Evolutionary conservation across 1,140 invertebrate species (phyloP), one percentile per base, ranked within the genome.

Genomic region (Drosophila cardini): DNA sequence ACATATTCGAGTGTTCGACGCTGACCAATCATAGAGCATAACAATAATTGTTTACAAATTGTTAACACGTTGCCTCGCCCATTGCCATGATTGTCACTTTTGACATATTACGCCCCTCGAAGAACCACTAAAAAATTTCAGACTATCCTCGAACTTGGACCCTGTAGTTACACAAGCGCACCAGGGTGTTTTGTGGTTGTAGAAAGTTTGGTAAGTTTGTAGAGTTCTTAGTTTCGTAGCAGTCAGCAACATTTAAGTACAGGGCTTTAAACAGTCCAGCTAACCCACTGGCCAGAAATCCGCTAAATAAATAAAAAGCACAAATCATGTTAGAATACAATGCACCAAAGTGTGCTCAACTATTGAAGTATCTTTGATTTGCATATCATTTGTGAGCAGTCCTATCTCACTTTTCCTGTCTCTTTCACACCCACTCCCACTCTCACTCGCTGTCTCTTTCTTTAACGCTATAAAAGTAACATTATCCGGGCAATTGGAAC

Each of bases 1-100:
- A 82, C 78, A 82, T 53, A 4, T 69, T 86, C 53, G 45, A 82
- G 82, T 86, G 75, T 67, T 67, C 46, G 68, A 61, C 63, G 57
- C 45, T 73, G 72, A 83, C 83, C 83, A 86, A 86, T 86, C 83
- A 86, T 78, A 86, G 83, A 87, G 83, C 83, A 86, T 73, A 89
- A 89, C 84, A 89, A 83, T 90, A 85, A 90, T 90, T 90, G 89
- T 90, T 90, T 90, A 90, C 89, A 90, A 90, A 90, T 90, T 90
- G 84, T 90, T 90, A 90, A 89, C 75, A 84, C 76, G 77, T 48
- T 71, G 60, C 21, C 21, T 11, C 18, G 53, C 46, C 70, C 58
- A 52, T 43, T 48, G 63, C 55, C 64, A 85, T 80, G 80, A 89
- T 90, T 90, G 84, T 85, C 85, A 89, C 84, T 84, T 89, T 81